These are phyloP conservation scores for Tetrax tetrax DNA, from an alignment of 2,113 vertebrate species.

Conservation along the genomic window DNA sequence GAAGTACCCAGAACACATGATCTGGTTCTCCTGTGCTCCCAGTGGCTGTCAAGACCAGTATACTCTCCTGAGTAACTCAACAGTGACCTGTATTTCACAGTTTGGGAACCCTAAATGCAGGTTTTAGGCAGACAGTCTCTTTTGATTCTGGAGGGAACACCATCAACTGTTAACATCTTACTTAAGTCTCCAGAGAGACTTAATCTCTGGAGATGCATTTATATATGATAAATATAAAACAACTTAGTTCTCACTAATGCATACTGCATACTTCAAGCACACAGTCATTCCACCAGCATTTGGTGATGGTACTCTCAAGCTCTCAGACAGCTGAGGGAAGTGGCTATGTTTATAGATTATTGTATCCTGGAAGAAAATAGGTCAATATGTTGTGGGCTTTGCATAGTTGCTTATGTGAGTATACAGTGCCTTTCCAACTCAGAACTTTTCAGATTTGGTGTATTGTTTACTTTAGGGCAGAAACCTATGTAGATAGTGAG, in stretches of 20 bases:
- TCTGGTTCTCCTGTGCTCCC: not conserved
- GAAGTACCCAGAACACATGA: not conserved
- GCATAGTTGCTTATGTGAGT: not conserved
- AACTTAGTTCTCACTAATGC: not conserved
- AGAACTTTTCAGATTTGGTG: not conserved
- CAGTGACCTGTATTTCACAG: not conserved
- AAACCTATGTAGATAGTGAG: not conserved
- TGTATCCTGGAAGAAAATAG: not conserved
- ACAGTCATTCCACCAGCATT: not conserved
- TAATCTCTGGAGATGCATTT: not conserved
- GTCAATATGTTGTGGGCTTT: not conserved
- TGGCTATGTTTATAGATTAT: not conserved
- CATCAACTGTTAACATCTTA: not conserved
- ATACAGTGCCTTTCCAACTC: not conserved
- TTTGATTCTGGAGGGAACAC: not conserved
- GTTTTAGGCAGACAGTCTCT: not conserved
- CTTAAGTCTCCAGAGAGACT: not conserved
- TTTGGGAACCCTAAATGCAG: not conserved
- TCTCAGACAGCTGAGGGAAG: not conserved
- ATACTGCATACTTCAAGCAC: not conserved
- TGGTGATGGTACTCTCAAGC: not conserved
- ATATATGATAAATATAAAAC: not conserved
- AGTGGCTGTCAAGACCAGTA: not conserved
- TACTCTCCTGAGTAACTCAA: not conserved
- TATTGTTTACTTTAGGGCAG: not conserved